phyloP scores from a whole-genome alignment of 2,113 vertebrate species.

The Fregata magnificens region DNA sequence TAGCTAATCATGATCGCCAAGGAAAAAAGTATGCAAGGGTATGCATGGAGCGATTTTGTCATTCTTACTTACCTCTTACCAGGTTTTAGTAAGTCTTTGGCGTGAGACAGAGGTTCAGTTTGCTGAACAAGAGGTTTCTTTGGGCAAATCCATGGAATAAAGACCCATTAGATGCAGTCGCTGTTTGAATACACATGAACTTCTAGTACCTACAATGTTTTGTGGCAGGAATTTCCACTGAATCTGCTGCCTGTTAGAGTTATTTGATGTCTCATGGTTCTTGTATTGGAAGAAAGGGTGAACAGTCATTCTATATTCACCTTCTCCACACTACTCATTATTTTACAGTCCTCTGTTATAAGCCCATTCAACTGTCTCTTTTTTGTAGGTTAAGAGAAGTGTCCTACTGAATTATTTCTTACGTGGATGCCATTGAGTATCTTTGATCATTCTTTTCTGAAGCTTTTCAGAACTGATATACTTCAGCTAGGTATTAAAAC shows the following conservation, averaged over 20 bases:
- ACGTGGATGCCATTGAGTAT: background rate
- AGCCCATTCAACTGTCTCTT: background rate
- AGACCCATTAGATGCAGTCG: background rate
- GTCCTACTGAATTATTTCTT: slow-evolving; percentile 54
- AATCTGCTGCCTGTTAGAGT: background rate
- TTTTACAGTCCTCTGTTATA: slow-evolving; percentile 20
- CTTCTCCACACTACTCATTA: background rate
- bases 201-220: background rate
- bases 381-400: background rate
- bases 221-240: background rate
- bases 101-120: background rate
- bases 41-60: background rate
- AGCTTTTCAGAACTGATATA: background rate
- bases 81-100: background rate
- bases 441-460: background rate
- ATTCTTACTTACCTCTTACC: no score
- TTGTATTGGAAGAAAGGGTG: background rate
- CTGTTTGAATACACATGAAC: background rate
- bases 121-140: background rate
- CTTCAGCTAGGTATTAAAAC: background rate
- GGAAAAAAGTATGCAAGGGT: background rate
- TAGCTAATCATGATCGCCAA: background rate
- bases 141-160: background rate
- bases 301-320: background rate
- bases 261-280: background rate